These are phyloP conservation scores for Zaprionus obscuricornis DNA, from an alignment of 2,888 invertebrate species.

Conservation along the genomic window DNA sequence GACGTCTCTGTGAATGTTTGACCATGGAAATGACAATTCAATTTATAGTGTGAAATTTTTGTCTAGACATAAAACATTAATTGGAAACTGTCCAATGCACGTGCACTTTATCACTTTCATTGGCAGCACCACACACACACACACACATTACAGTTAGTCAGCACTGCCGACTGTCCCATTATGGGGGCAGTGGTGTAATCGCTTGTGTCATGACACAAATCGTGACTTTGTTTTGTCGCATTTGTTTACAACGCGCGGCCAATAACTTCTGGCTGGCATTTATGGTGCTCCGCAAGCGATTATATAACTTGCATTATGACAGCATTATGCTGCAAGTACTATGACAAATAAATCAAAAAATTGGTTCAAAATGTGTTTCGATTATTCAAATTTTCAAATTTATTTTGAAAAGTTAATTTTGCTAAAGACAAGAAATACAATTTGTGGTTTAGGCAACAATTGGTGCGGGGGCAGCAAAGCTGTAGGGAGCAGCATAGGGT, in stretches of 20 bases:
- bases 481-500: constrained; percentile 46
- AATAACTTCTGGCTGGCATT: constrained; percentile 52
- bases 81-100: constrained; percentile 35
- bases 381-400: not conserved
- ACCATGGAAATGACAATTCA: constrained; percentile 48
- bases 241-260: constrained; percentile 47
- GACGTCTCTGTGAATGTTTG: constrained; percentile 62
- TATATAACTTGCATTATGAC: constrained; percentile 52
- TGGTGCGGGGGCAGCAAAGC: constrained; percentile 56
- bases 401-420: too few relatives aligned
- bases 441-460: constrained; percentile 54
- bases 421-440: too few relatives aligned
- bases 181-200: constrained; percentile 48
- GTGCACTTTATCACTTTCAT: constrained; percentile 65
- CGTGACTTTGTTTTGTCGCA: constrained; percentile 61
- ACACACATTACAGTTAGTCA: too few relatives aligned
- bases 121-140: constrained; percentile 7
- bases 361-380: not conserved
- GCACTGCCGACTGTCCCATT: not conserved
- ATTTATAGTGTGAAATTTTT: constrained; percentile 74
- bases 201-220: constrained; percentile 28
- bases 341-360: not conserved
- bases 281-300: constrained; percentile 32
- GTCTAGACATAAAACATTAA: constrained; percentile 4
- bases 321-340: constrained; percentile 3